Evolutionary conservation across 2,797 vertebrate species (phyloP).

Genomic region (Syndactyla subalaris): DNA sequence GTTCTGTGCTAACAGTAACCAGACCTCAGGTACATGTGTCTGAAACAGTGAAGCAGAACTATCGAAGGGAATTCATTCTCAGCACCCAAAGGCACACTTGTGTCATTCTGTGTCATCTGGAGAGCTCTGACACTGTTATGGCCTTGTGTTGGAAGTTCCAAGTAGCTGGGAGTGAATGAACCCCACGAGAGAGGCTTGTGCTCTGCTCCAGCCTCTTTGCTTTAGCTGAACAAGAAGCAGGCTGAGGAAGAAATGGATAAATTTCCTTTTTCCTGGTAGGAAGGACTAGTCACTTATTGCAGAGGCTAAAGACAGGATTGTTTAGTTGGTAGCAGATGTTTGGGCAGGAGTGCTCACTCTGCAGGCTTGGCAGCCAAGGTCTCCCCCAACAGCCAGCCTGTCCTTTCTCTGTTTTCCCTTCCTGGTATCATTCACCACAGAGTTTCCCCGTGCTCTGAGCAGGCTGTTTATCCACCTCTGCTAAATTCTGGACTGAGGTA

Average conservation of each 20-base stretch:
- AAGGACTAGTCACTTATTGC: background rate
- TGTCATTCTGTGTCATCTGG: background rate
- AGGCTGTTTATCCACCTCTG: background rate
- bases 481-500: background rate
- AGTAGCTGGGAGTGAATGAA: background rate
- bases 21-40: background rate
- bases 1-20: background rate
- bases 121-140: background rate
- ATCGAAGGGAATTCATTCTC: background rate
- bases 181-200: background rate
- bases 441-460: background rate
- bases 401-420: background rate
- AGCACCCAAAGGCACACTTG: background rate
- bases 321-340: background rate
- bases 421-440: background rate
- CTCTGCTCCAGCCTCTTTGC: background rate
- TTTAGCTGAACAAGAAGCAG: background rate
- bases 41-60: background rate
- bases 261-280: constrained; percentile 17
- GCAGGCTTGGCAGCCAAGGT: background rate
- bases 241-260: background rate
- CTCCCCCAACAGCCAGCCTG: background rate
- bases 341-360: background rate
- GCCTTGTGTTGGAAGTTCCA: background rate
- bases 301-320: background rate